Evolutionary conservation across 1,140 invertebrate species (phyloP), one percentile per base, ranked within the genome.

Genomic region (Lineus longissimus): DNA sequence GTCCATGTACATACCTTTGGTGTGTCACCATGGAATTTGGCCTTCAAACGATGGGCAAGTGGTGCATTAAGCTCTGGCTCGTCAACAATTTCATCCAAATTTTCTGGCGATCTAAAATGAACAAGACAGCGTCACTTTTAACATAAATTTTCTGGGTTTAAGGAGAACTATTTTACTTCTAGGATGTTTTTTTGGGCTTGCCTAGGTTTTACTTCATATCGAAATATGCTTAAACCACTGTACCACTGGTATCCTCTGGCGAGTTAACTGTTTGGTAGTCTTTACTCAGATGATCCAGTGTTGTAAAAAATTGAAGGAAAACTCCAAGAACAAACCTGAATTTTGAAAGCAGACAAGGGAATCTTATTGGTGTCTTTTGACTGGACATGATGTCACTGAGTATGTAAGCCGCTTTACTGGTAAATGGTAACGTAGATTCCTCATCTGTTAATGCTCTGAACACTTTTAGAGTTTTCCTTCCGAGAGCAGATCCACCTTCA

Each of bases 351-450:
- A 74, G 56, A 23, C 64, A 73, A 25, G 73, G 73, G 33, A 76
- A 74, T 29, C 71, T 56, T n/a, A 75, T 55, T 22, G 75, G 75
- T 30, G 75, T 76, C 41, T 70, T 69, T 54, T 75, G 73, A 63
- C 70, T 75, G 19, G 71, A 73, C 57, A 72, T 68, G 0, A 70
- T 63, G 55, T 76, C 75, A 62, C 65, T 69, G 19, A 76, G 61
- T 55, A 68, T 70, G 57, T 71, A 63, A 17, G 68, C 51, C 22
- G 65, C 63, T 27, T 29, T 54, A 33, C 56, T 43, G 11, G 55
- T 55, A 23, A 67, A 65, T 40, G 62, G 63, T 25, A 64, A 56
- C 0, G 66, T 66, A 7, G 69, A 67, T n/a, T 67, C 57, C 43
- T 70, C 69, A 45, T 77, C 75, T 30, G 74, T 41, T 13, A 73